These are phyloP conservation scores for Alethe diademata DNA, from an alignment of 2,113 vertebrate genomes.

Conservation along the genomic window DNA sequence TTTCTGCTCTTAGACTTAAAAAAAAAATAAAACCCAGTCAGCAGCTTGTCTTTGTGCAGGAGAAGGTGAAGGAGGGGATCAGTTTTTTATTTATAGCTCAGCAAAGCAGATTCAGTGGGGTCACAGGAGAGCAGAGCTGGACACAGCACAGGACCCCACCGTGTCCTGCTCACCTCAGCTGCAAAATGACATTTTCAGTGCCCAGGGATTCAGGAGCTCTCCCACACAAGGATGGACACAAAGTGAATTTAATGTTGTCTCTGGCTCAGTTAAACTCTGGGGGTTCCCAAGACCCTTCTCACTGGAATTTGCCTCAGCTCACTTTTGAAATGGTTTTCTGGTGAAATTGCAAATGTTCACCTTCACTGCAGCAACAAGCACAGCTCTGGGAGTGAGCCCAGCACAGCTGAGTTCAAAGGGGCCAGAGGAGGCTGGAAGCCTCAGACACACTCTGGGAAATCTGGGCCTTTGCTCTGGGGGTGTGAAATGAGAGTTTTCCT, in stretches of 20 bases:
- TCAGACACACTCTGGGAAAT: background rate
- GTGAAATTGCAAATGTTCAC: background rate
- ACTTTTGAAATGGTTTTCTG: background rate
- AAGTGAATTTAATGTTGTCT: background rate
- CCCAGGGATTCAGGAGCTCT: background rate
- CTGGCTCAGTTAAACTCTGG: background rate
- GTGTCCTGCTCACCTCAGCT: background rate
- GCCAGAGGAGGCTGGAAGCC: background rate
- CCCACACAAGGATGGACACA: background rate
- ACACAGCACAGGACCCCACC: too few species aligned
- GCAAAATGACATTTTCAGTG: background rate
- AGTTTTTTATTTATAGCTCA: rapidly evolving
- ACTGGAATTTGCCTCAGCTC: background rate
- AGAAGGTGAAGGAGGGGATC: background rate
- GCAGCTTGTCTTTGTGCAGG: background rate
- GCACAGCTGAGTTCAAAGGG: background rate
- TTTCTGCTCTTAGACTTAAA: background rate
- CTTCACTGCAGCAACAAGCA: background rate
- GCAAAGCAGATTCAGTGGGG: background rate
- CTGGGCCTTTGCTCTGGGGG: background rate
- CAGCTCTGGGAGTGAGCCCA: background rate
- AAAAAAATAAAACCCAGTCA: background rate
- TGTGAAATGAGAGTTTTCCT: background rate
- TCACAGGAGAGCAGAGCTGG: too few species aligned
- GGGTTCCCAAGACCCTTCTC: background rate